phyloP scores from a whole-genome alignment of 2,888 invertebrate genomes.

The Artemia sinica region DNA sequence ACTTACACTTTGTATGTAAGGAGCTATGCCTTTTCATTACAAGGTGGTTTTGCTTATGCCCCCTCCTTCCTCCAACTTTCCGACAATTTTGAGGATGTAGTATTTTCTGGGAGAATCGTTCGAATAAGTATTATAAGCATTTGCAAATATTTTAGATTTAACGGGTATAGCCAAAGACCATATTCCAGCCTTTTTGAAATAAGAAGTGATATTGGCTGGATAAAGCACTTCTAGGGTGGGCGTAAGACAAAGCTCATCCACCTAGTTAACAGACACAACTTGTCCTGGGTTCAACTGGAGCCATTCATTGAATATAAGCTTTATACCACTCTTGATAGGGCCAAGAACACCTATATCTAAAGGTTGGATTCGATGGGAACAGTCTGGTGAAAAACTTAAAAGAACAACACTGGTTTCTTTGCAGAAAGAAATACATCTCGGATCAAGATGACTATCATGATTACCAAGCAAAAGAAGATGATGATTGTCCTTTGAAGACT shows the following conservation, averaged over 20 bases:
- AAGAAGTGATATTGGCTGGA: neutral
- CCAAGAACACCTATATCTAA: constrained; percentile 10
- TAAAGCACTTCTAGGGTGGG: neutral
- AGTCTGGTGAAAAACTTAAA: constrained; percentile 17
- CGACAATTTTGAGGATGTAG: no score
- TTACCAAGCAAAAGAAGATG: constrained; percentile 29
- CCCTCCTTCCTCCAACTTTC: no score
- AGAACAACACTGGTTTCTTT: constrained; percentile 8
- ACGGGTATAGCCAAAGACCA: neutral
- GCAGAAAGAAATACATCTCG: constrained; percentile 25
- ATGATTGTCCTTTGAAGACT: constrained; percentile 27
- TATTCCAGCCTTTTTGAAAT: neutral
- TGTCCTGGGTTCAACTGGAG: neutral
- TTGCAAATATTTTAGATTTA: neutral
- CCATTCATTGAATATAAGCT: neutral
- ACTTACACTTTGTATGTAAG: no score
- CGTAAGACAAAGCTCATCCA: neutral
- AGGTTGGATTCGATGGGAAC: constrained; percentile 15
- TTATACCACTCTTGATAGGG: neutral
- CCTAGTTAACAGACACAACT: neutral
- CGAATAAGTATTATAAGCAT: no score
- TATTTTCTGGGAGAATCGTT: no score
- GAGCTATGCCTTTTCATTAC: no score
- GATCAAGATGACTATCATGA: constrained; percentile 29
- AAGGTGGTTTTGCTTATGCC: no score